A percentile compares a stretch with the other conserved stretches of the same genome.
Evolutionary conservation across 2,113 vertebrate genomes (phyloP).

Genomic region (Pedionomus torquatus): DNA sequence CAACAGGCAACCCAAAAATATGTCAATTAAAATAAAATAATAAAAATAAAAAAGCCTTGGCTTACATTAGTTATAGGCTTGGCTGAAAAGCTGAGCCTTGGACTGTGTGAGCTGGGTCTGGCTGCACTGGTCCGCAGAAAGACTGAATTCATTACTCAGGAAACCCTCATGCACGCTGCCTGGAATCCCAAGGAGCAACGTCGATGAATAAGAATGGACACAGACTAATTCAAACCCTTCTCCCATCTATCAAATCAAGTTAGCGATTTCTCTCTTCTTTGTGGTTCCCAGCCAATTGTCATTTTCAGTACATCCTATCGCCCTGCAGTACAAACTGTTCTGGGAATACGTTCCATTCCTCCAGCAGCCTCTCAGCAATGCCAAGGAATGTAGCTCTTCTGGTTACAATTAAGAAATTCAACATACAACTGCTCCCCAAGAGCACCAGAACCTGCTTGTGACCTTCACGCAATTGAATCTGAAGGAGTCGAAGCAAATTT

Average conservation of each 20-base stretch:
- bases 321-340: neutral
- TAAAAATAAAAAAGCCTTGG: constrained; percentile 7
- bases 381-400: constrained; percentile 61
- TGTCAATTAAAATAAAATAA: constrained; percentile 40
- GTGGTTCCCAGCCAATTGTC: constrained; percentile 41
- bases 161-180: neutral
- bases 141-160: neutral
- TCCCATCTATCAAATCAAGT: constrained; percentile 55
- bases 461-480: constrained; percentile 12
- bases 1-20: neutral
- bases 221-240: constrained; percentile 45
- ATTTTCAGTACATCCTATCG: constrained; percentile 42
- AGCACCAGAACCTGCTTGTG: constrained; percentile 53
- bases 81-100: constrained; percentile 14
- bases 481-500: neutral
- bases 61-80: neutral
- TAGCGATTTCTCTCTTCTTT: constrained; percentile 40
- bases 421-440: constrained; percentile 42
- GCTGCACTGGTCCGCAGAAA: neutral
- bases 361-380: constrained; percentile 32
- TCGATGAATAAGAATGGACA: constrained; percentile 16
- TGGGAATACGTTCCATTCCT: constrained; percentile 59
- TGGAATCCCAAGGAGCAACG: neutral
- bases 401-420: constrained; percentile 66
- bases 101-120: neutral